A percentile compares a stretch with the other conserved stretches of the same genome.
Evolutionary conservation across 2,113 vertebrate species (phyloP).

Genomic region (Rhagologus leucostigma): DNA sequence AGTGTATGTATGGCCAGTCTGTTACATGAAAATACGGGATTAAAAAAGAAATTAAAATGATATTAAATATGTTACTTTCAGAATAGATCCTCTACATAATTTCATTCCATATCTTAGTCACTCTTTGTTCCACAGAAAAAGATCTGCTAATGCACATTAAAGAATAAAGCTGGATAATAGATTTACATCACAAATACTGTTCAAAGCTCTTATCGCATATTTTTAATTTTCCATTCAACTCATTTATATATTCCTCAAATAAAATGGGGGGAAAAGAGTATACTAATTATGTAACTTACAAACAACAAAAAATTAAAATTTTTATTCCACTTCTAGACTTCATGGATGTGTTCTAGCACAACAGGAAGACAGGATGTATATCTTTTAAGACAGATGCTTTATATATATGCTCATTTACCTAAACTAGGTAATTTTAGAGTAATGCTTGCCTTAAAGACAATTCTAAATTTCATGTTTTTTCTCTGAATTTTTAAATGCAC

Average conservation of each 20-base stretch:
- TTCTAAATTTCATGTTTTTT: not conserved
- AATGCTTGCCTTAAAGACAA: not conserved
- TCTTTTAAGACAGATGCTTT: not conserved
- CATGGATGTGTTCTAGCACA: not conserved
- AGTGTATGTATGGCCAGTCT: not conserved
- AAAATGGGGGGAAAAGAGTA: not conserved
- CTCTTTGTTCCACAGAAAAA: not conserved
- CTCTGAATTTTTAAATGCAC: not conserved
- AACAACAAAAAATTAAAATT: not conserved
- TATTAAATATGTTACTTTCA: constrained; percentile 27
- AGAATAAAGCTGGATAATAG: constrained; percentile 41
- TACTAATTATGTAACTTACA: not conserved
- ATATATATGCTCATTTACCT: not conserved
- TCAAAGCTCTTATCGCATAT: not conserved
- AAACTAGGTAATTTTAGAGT: not conserved
- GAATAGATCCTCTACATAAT: not conserved
- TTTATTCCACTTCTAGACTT: not conserved
- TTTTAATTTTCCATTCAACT: not conserved
- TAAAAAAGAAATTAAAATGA: not conserved
- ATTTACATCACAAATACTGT: not conserved
- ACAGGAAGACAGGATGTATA: not conserved
- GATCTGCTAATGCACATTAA: constrained; percentile 10
- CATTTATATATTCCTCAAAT: not conserved
- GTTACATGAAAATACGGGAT: not conserved
- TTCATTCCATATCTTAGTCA: not conserved